phyloP scores from a whole-genome alignment of 2,797 vertebrate genomes.

The Urocyon cinereoargenteus region DNA sequence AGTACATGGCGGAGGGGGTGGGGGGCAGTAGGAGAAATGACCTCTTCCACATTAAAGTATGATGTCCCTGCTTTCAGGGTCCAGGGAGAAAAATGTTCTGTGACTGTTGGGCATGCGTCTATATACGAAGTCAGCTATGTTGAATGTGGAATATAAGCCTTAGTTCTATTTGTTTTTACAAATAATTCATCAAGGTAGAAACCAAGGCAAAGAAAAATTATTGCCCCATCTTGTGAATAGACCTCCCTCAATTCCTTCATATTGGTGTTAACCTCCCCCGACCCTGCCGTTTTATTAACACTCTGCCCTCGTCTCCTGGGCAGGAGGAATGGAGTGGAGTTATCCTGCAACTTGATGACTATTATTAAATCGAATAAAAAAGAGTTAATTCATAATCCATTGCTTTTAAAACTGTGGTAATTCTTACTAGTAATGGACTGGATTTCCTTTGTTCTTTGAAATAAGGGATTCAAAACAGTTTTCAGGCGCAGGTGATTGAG shows the following conservation, averaged over 20 bases:
- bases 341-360: neutral
- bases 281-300: neutral
- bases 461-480: neutral
- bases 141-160: neutral
- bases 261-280: neutral
- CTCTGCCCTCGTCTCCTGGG: neutral
- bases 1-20: no score
- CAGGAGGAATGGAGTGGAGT: neutral
- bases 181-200: slow-evolving; percentile 15
- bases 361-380: neutral
- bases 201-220: neutral
- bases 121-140: neutral
- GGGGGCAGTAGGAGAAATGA: neutral
- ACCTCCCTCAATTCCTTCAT: neutral
- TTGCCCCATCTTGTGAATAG: neutral
- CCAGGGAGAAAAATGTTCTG: neutral
- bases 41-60: neutral
- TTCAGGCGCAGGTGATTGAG: neutral
- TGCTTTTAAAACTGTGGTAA: neutral
- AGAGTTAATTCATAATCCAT: neutral
- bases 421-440: neutral
- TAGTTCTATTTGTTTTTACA: neutral
- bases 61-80: neutral
- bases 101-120: neutral
- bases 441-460: slow-evolving; percentile 22